Conservation (phyloP, 2,797 vertebrate species). For the Lophius americanus region DNA sequence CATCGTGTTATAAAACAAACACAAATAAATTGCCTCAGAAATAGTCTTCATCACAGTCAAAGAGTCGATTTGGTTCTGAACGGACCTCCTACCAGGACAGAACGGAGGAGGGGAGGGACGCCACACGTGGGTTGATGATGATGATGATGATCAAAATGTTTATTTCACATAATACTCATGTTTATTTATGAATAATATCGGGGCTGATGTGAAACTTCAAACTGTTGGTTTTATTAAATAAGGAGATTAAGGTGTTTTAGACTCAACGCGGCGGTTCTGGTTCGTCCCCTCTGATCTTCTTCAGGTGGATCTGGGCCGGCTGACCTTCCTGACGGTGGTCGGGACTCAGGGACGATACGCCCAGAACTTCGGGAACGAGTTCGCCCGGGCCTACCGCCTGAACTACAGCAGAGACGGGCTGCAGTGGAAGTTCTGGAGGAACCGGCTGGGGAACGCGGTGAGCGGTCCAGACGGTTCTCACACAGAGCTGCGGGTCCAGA, state of each 20-base stretch:
- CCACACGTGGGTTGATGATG: no score
- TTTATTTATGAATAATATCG: no score
- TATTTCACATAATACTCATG: no score
- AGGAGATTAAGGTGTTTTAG: neutral
- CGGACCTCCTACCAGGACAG: no score
- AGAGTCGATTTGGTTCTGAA: no score
- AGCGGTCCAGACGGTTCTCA: slow-evolving; percentile 19
- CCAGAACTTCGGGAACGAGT: slow-evolving; percentile 87
- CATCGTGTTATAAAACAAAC: no score
- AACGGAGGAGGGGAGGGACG: no score
- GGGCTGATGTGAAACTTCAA: neutral
- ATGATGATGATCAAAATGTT: no score
- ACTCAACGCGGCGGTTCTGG: no score
- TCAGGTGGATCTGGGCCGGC: slow-evolving; percentile 87
- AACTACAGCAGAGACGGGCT: slow-evolving; percentile 89
- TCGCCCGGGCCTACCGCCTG: slow-evolving; percentile 86
- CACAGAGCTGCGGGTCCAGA: neutral
- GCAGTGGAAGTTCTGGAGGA: slow-evolving; percentile 89
- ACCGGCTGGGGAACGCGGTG: slow-evolving; percentile 84
- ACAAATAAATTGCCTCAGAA: no score
- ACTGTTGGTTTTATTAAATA: neutral
- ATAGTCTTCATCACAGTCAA: no score
- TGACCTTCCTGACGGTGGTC: slow-evolving; percentile 89
- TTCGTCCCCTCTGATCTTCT: neutral
- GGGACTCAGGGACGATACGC: slow-evolving; percentile 91